These are phyloP conservation scores for Ophion ventricosus DNA, from an alignment of 2,888 invertebrate genomes.

Conservation along the genomic window DNA sequence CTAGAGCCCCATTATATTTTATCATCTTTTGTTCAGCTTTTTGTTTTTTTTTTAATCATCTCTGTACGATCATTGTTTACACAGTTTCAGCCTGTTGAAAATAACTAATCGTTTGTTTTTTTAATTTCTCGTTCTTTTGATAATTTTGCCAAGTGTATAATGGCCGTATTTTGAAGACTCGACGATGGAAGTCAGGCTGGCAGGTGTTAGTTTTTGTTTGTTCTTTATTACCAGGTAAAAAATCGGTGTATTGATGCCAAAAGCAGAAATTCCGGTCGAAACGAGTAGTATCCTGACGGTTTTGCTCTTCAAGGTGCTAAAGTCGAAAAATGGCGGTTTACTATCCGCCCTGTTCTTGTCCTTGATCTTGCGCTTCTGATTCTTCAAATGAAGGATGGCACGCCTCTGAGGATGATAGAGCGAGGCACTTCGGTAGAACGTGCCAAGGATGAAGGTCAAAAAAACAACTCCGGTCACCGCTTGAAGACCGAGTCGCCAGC, in stretches of 20 bases:
- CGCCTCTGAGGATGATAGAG: conserved; percentile 94
- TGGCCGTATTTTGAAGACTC: too few relatives aligned
- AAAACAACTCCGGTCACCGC: conserved; percentile 93
- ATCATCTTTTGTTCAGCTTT: too few relatives aligned
- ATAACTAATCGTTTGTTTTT: too few relatives aligned
- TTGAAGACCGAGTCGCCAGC: conserved; percentile 93
- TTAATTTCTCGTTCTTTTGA: too few relatives aligned
- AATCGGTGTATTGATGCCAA: conserved; percentile 94
- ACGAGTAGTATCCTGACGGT: conserved; percentile 92
- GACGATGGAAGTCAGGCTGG: neutral
- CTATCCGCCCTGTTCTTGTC: conserved; percentile 91
- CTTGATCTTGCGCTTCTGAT: conserved; percentile 93
- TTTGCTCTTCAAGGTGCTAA: conserved; percentile 92
- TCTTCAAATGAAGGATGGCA: conserved; percentile 94
- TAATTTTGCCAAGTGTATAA: too few relatives aligned
- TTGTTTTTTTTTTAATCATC: too few relatives aligned
- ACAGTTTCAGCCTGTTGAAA: too few relatives aligned
- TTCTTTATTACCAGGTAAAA: conserved; percentile 87
- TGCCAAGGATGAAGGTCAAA: conserved; percentile 92
- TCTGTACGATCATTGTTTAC: too few relatives aligned
- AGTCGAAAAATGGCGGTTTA: conserved; percentile 93
- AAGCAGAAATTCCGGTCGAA: conserved; percentile 91
- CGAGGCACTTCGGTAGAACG: conserved; percentile 94
- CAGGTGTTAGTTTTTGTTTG: neutral
- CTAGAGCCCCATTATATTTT: too few relatives aligned